phyloP scores from a whole-genome alignment of 2,113 vertebrate genomes.

The Poeciliopsis occidentalis region DNA sequence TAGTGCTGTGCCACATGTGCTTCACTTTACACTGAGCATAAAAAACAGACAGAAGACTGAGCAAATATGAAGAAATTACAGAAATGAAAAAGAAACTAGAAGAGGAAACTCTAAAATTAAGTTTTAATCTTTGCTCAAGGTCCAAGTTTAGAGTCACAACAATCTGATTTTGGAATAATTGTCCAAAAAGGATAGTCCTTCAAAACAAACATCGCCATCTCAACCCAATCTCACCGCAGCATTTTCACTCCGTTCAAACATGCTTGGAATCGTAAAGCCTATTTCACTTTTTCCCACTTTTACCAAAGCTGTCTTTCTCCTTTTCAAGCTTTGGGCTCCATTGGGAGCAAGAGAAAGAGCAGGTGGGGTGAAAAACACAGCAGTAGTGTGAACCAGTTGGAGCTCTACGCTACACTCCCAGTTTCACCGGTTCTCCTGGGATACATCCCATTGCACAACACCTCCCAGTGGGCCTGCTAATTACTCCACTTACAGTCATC shows the following conservation, averaged over 20 bases:
- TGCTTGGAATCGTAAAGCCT: constrained; percentile 70
- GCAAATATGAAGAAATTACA: neutral
- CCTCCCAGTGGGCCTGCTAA: constrained; percentile 85
- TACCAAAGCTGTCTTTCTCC: constrained; percentile 60
- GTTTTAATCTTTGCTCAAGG: constrained; percentile 60
- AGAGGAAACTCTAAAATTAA: constrained; percentile 23
- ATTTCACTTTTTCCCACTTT: constrained; percentile 15
- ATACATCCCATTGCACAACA: constrained; percentile 71
- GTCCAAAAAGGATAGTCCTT: constrained; percentile 27
- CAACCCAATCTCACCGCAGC: constrained; percentile 55
- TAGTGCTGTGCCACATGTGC: neutral
- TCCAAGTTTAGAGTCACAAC: constrained; percentile 30
- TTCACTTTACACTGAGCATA: neutral
- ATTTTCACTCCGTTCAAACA: constrained; percentile 59
- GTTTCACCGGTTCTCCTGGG: constrained; percentile 55
- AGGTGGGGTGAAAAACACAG: constrained; percentile 33
- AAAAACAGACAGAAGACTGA: constrained; percentile 3
- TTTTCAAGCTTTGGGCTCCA: constrained; percentile 28
- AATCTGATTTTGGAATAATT: constrained; percentile 43
- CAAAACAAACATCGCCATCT: constrained; percentile 55
- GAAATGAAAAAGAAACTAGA: neutral
- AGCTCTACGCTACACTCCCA: constrained; percentile 19
- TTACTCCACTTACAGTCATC: constrained; percentile 85
- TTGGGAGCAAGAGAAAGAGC: constrained; percentile 48
- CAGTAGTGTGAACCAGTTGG: constrained; percentile 22